Evolutionary conservation across 2,888 invertebrate species (phyloP).

Genomic region (Andrena chrysosceles): DNA sequence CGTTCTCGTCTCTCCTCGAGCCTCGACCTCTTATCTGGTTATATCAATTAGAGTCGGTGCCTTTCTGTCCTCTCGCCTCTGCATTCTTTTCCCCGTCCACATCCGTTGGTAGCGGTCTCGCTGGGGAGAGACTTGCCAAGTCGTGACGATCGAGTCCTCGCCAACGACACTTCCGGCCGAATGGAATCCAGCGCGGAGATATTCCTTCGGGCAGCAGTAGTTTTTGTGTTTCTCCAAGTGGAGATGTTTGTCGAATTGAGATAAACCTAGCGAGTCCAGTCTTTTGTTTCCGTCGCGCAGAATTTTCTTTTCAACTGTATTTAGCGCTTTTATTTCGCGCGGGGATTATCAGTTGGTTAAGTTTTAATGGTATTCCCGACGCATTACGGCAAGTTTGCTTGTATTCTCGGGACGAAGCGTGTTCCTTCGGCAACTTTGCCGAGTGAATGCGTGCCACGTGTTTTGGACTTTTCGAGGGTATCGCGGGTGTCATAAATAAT

Average conservation of each 20-base stretch:
- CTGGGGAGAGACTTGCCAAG: background rate
- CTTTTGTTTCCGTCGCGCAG: background rate
- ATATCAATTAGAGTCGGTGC: conserved; percentile 69
- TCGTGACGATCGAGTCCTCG: conserved; percentile 41
- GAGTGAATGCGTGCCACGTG: conserved; percentile 30
- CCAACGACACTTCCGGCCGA: conserved; percentile 62
- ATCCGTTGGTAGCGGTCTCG: background rate
- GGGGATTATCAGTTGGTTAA: conserved; percentile 31
- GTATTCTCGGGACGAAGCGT: conserved; percentile 14
- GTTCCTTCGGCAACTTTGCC: conserved; percentile 21
- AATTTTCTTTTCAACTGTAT: conserved; percentile 7
- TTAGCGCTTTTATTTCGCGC: background rate
- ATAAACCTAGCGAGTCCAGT: background rate
- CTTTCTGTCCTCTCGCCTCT: conserved; percentile 48
- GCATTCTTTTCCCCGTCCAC: conserved; percentile 48
- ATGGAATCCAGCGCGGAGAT: conserved; percentile 23
- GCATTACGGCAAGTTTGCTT: conserved; percentile 23
- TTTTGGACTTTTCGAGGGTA: conserved; percentile 38
- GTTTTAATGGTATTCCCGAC: conserved; percentile 28
- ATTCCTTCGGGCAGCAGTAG: background rate
- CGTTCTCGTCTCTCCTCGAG: conserved; percentile 55
- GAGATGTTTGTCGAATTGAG: too few species aligned
- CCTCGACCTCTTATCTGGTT: conserved; percentile 64
- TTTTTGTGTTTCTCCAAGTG: too few species aligned
- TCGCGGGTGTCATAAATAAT: conserved; percentile 50